phyloP scores from a whole-genome alignment of 2,888 invertebrate genomes.

The Chydorus sphaericus region DNA sequence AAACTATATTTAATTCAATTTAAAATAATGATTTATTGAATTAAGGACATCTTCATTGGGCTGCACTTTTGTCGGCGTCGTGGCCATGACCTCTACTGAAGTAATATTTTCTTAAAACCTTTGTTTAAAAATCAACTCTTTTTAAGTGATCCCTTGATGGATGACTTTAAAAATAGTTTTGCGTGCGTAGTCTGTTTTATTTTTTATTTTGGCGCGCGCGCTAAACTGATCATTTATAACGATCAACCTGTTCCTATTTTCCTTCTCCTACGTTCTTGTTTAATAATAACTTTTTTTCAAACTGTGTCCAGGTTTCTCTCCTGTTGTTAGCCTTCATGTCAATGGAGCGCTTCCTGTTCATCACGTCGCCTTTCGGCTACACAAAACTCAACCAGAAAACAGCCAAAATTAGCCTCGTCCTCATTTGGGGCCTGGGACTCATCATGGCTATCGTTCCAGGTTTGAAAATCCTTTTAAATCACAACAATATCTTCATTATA shows the following conservation, averaged over 20 bases:
- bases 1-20: too few species aligned
- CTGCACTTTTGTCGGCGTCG: constrained; percentile 43
- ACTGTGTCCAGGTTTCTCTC: constrained; percentile 41
- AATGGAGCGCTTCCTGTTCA: constrained; percentile 47
- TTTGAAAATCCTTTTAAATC: constrained; percentile 20
- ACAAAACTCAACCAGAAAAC: constrained; percentile 37
- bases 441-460: constrained; percentile 46
- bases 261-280: too few species aligned
- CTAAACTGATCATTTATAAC: too few species aligned
- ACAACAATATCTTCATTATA: too few species aligned
- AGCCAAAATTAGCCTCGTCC: constrained; percentile 36
- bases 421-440: constrained; percentile 45
- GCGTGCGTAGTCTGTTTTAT: too few species aligned
- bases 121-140: too few species aligned
- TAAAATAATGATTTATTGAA: too few species aligned
- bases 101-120: constrained; percentile 24
- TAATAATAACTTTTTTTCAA: too few species aligned
- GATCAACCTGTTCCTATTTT: too few species aligned
- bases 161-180: too few species aligned
- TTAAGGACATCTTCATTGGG: constrained; percentile 46
- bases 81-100: constrained; percentile 52
- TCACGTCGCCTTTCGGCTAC: constrained; percentile 42
- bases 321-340: constrained; percentile 52
- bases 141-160: too few species aligned
- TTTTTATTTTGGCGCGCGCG: too few species aligned